Percentiles rank a stretch among this genome's conserved stretches.
phyloP scores from a whole-genome alignment of 2,113 vertebrate genomes.

The Plestiodon gilberti region DNA sequence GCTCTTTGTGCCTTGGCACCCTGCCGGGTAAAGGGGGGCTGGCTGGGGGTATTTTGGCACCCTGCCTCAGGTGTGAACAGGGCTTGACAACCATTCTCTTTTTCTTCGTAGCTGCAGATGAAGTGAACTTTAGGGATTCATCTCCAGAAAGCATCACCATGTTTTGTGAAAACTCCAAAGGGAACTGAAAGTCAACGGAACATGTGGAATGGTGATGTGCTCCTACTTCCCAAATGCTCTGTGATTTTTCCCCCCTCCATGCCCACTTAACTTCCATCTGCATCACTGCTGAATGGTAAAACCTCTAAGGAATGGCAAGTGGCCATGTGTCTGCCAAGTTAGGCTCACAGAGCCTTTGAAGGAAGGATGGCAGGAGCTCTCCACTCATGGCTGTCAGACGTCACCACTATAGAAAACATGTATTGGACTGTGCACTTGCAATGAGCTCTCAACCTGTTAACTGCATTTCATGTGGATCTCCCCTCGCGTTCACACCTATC shows the following conservation, averaged over 20 bases:
- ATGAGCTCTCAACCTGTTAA: conserved; percentile 8
- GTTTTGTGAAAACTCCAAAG: background rate
- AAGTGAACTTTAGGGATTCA: conserved; percentile 15
- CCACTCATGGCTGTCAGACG: conserved; percentile 41
- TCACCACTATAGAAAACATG: background rate
- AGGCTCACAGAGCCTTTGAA: conserved; percentile 21
- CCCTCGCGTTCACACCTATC: conserved; percentile 3
- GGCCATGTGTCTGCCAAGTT: conserved; percentile 31
- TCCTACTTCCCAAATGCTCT: conserved; percentile 29
- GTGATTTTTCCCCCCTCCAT: conserved; percentile 37
- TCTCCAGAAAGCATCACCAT: background rate
- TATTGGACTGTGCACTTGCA: background rate
- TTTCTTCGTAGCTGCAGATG: too few species aligned
- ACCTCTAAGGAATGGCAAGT: conserved; percentile 11
- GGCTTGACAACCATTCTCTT: too few species aligned
- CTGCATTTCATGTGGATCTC: conserved; percentile 10
- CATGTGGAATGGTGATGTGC: background rate
- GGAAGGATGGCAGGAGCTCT: conserved; percentile 32
- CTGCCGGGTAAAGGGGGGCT: too few species aligned
- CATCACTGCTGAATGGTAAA: background rate
- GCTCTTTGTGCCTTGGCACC: too few species aligned
- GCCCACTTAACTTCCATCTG: background rate
- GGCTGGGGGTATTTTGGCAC: too few species aligned
- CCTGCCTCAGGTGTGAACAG: too few species aligned
- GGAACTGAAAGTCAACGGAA: background rate